Conservation (phyloP, 2,797 vertebrate genomes). For the Vireo griseus region DNA sequence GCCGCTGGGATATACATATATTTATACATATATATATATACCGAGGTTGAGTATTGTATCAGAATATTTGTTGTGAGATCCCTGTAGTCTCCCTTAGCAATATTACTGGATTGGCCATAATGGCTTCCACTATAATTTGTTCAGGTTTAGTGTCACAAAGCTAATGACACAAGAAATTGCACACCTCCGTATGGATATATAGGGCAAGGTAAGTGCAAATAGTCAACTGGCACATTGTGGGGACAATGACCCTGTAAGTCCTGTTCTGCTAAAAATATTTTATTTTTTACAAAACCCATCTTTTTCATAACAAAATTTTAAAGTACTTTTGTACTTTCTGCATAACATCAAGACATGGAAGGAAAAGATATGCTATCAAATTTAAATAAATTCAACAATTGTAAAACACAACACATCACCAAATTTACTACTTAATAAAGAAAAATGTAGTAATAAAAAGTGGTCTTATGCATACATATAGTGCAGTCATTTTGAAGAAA, state of each 20-base stretch:
- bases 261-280: constrained; percentile 99
- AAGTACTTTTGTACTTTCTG: constrained; percentile 95
- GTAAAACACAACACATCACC: constrained; percentile 75
- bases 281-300: constrained; percentile 96
- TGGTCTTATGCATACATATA: constrained; percentile 78
- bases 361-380: constrained; percentile 82
- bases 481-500: constrained; percentile 77
- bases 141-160: constrained; percentile 88
- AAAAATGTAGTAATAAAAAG: constrained; percentile 69
- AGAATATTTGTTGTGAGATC: constrained; percentile 89
- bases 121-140: constrained; percentile 80
- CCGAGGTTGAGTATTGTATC: constrained; percentile 85
- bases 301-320: constrained; percentile 88
- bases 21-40: constrained; percentile 86
- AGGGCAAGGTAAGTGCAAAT: constrained; percentile 98
- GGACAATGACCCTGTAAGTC: constrained; percentile 99
- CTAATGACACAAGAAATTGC: constrained; percentile 90
- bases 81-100: constrained; percentile 90
- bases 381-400: constrained; percentile 72
- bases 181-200: constrained; percentile 92
- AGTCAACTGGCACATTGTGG: constrained; percentile 99
- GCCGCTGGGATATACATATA: constrained; percentile 92
- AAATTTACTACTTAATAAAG: constrained; percentile 70
- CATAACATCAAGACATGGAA: constrained; percentile 99
- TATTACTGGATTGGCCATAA: constrained; percentile 74